These are phyloP conservation scores for Diarsia dahlii DNA, from an alignment of 2,888 invertebrate genomes.

Conservation along the genomic window DNA sequence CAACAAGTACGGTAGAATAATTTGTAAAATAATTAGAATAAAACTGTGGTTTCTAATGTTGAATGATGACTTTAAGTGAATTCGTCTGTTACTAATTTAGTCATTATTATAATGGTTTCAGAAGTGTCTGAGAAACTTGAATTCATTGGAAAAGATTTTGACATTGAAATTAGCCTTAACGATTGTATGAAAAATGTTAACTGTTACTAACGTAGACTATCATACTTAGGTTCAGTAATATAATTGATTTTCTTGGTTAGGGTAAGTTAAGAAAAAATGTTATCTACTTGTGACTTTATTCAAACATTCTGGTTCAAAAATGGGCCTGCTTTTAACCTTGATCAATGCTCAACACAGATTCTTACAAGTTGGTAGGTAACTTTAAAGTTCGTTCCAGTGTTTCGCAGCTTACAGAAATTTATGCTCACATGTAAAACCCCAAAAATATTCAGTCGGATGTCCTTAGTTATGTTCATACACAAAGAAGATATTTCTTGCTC, in stretches of 20 bases:
- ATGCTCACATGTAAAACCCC: slow-evolving; percentile 22
- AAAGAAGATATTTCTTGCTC: slow-evolving; percentile 53
- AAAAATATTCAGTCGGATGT: slow-evolving; percentile 56
- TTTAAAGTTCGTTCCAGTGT: slow-evolving; percentile 24
- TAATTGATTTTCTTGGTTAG: not conserved
- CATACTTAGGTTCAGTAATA: not conserved
- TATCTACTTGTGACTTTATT: not conserved
- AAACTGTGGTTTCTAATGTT: not conserved
- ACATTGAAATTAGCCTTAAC: no score
- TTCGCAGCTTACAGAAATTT: slow-evolving; percentile 33
- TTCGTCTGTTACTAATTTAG: slow-evolving; percentile 11
- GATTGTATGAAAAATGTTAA: not conserved
- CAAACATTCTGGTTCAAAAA: no score
- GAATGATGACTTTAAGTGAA: not conserved
- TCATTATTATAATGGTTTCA: not conserved
- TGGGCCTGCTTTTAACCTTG: no score
- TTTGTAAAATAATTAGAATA: slow-evolving; percentile 14
- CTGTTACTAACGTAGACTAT: not conserved
- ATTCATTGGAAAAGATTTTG: not conserved
- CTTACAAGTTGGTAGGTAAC: not conserved
- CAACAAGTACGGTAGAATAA: slow-evolving; percentile 8
- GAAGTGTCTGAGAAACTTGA: no score
- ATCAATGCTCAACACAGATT: no score
- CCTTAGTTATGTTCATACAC: slow-evolving; percentile 36
- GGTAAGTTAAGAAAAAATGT: not conserved